Evolutionary conservation across 2,888 invertebrate genomes (phyloP).

Genomic region (Germaria angustata): DNA sequence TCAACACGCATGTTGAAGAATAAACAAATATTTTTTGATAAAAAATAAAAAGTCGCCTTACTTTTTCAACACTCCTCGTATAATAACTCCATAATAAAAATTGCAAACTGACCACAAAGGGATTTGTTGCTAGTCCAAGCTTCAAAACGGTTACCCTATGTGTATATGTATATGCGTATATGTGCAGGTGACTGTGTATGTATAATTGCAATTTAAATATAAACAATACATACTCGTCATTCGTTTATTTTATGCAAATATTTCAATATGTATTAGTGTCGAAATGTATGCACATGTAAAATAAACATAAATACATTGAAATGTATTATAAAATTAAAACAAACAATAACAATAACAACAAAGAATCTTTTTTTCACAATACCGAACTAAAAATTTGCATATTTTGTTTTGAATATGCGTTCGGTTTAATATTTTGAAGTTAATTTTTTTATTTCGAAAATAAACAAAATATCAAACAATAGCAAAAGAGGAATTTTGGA

Average conservation of each 20-base stretch:
- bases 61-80: too few relatives aligned
- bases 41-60: too few relatives aligned
- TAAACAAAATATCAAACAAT: conserved; percentile 39
- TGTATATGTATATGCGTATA: not conserved
- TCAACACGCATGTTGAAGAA: too few relatives aligned
- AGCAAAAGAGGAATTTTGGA: not conserved
- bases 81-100: too few relatives aligned
- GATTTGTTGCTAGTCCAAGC: too few relatives aligned
- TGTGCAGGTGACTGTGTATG: not conserved
- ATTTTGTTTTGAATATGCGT: conserved; percentile 49
- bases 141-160: too few relatives aligned
- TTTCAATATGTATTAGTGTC: conserved; percentile 31
- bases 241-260: conserved; percentile 49
- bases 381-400: conserved; percentile 50
- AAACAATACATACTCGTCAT: not conserved
- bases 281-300: conserved; percentile 27
- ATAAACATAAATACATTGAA: conserved; percentile 55
- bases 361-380: not conserved
- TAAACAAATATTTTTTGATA: too few relatives aligned
- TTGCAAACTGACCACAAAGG: too few relatives aligned
- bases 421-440: conserved; percentile 46
- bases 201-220: not conserved
- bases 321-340: conserved; percentile 49
- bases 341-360: conserved; percentile 33
- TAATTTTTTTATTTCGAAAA: conserved; percentile 20